Conservation (phyloP, 2,113 vertebrate genomes). For the Dipodomys ordii region DNA sequence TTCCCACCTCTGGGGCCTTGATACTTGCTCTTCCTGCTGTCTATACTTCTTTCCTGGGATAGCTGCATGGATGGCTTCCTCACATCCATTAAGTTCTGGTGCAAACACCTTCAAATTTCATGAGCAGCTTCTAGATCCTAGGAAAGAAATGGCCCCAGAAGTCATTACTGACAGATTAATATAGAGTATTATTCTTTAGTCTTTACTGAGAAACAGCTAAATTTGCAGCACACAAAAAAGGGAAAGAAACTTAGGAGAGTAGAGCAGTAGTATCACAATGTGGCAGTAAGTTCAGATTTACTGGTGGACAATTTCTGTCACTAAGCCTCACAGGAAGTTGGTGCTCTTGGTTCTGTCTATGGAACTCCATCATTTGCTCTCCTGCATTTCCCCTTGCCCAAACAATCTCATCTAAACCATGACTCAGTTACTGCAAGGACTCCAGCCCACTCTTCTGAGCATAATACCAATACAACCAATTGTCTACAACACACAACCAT, state of each 20-base stretch:
- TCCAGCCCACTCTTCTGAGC: neutral
- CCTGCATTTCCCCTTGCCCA: neutral
- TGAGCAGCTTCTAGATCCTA: neutral
- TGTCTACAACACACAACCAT: slow-evolving; percentile 6
- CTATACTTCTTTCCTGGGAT: slow-evolving; percentile 18
- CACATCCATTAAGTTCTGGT: slow-evolving; percentile 22
- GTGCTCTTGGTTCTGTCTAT: neutral
- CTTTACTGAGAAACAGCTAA: slow-evolving; percentile 1
- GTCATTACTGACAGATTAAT: neutral
- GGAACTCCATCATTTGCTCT: neutral
- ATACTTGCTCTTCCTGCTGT: neutral
- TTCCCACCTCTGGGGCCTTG: neutral
- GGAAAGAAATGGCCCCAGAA: neutral
- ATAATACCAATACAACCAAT: neutral
- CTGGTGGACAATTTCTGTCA: slow-evolving; percentile 10
- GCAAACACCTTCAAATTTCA: neutral
- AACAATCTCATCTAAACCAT: neutral
- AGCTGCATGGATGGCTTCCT: neutral
- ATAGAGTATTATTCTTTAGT: neutral
- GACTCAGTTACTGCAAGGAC: slow-evolving; percentile 1
- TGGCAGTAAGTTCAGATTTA: neutral
- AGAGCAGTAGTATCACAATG: neutral
- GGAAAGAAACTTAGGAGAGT: neutral
- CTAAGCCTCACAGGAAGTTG: neutral
- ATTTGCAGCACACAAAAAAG: neutral